Percentiles rank a stretch among this genome's conserved stretches.
Conservation (phyloP, 2,113 vertebrate species). For the Ploceus nigricollis region DNA sequence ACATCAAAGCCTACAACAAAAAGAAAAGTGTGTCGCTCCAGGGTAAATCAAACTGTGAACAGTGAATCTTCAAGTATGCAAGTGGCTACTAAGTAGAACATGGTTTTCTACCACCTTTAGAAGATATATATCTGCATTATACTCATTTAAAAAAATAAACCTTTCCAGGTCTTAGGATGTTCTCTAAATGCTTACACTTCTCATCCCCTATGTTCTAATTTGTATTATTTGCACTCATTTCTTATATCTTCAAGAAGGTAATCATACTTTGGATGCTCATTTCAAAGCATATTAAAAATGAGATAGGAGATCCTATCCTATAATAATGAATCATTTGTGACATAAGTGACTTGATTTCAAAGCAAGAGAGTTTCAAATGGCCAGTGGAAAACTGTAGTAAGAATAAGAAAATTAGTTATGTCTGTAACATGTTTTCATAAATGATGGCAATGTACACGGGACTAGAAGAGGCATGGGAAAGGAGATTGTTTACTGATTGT, state of each 20-base stretch:
- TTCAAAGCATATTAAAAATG: neutral
- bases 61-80: neutral
- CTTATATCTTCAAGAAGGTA: neutral
- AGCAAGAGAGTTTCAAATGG: neutral
- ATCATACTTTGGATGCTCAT: neutral
- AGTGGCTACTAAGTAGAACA: neutral
- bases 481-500: neutral
- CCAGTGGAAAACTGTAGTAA: neutral
- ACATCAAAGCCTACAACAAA: neutral
- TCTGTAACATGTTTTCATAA: neutral
- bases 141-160: neutral
- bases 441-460: fast-evolving
- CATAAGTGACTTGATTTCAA: neutral
- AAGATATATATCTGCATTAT: neutral
- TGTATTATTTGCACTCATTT: neutral
- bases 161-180: neutral
- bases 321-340: neutral
- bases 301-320: neutral
- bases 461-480: neutral
- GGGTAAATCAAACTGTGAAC: neutral
- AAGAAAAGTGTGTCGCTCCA: neutral
- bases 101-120: fast-evolving
- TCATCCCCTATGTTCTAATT: neutral
- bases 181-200: neutral
- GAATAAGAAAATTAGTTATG: neutral